Evolutionary conservation across 2,113 vertebrate species (phyloP), one percentile per base, ranked within the genome.

Genomic region (Symphodus melops): DNA sequence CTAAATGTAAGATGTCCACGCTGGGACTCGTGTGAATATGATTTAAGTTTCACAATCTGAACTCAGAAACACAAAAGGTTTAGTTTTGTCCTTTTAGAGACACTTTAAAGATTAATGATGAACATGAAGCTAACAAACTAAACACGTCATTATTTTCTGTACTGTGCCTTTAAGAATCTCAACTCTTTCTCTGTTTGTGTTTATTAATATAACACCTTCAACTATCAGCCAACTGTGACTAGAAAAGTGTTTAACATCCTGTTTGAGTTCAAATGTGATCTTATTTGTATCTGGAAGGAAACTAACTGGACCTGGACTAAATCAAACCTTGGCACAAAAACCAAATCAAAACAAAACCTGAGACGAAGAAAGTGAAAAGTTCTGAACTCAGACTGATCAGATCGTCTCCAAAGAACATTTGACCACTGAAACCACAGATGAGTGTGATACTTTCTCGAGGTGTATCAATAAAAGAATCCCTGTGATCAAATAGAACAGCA

Each of bases 111-210:
- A 33, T 33, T 33, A 5, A 33, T 33, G 28, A 33, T 33, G 28
- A 33, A 33, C 28, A 33, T 33, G 28, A 33, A 33, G 74, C 63
- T 68, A 76, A 95, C 62, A 76, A 95, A 68, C 75, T 74, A 85
- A 90, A 88, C 64, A 86, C 76, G 96, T 97, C 96, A 96, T 97
- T 97, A 96, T 96, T 98, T 97, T 97, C 96, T 99, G 97, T 98
- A 97, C 97, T 97, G 96, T 98, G 96, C 96, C 96, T 98, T 98
- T 96, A 95, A 96, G 62, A 96, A 97, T 96, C 96, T 95, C 94
- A 96, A 87, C 72, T 71, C 73, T 95, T 94, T 96, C 94, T 95
- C 75, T 20, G 28, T 33, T 75, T 87, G 83, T 90, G 82, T 82
- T 70, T 79, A 77, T 55, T 74, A 53, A 68, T 62, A 64, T 12